These are phyloP conservation scores for Sitophilus oryzae DNA, from an alignment of 1,140 invertebrate species.

Conservation along the genomic window DNA sequence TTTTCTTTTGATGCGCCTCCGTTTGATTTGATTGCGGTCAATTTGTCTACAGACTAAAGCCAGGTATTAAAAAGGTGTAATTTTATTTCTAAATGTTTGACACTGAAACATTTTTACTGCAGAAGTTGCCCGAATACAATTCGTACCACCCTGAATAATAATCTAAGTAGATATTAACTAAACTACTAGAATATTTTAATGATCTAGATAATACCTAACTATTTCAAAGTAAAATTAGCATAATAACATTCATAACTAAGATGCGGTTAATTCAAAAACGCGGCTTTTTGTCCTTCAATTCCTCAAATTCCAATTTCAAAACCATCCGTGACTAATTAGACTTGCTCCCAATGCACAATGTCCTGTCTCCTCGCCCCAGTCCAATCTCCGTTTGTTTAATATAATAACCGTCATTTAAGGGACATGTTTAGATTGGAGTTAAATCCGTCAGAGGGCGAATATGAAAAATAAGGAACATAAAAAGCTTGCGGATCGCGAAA, in stretches of 20 bases:
- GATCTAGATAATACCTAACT: no score
- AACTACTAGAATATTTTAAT: no score
- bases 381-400: conserved; percentile 12
- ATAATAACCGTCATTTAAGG: conserved; percentile 13
- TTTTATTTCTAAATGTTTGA: not conserved
- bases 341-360: not conserved
- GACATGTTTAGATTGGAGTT: conserved; percentile 4
- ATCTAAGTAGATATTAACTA: no score
- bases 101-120: no score
- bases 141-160: no score
- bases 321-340: not conserved
- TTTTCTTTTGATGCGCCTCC: not conserved
- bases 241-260: no score
- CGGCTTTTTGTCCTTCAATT: no score
- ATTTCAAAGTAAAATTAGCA: no score
- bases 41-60: not conserved
- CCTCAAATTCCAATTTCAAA: no score
- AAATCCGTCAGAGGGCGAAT: conserved; percentile 15
- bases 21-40: conserved; percentile 1
- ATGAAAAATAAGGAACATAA: conserved; percentile 24
- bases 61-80: not conserved
- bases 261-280: no score
- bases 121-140: no score
- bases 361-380: not conserved
- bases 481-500: conserved; percentile 27